A percentile compares a stretch with the other conserved stretches of the same genome.
These are phyloP conservation scores for Hoplostethus mediterraneus DNA, from an alignment of 2,797 vertebrate genomes.

Conservation along the genomic window DNA sequence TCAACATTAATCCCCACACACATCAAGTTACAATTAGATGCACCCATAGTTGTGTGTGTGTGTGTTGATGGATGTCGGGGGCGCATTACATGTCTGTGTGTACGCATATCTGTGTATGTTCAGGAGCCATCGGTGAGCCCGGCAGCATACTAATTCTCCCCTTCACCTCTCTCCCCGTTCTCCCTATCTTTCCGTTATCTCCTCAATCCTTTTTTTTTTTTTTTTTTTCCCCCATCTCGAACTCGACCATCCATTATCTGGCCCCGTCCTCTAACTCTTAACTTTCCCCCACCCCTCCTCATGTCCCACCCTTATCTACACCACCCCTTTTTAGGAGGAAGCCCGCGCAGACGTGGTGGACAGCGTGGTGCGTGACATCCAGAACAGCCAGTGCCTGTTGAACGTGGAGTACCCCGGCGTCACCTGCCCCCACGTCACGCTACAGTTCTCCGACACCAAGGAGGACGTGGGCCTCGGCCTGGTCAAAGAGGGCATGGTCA, in stretches of 20 bases:
- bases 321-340: constrained; percentile 85
- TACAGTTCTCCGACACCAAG: constrained; percentile 95
- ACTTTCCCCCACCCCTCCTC: not conserved
- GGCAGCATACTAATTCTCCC: constrained; percentile 38
- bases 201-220: not conserved
- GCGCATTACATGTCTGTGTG: not conserved
- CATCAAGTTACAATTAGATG: not conserved
- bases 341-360: constrained; percentile 94
- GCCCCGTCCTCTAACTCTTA: not conserved
- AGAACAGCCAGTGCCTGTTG: constrained; percentile 96
- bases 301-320: not conserved
- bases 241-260: too few relatives aligned
- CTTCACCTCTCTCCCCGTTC: constrained; percentile 16
- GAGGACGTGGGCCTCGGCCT: constrained; percentile 94
- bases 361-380: constrained; percentile 94
- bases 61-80: constrained; percentile 7
- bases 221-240: not conserved
- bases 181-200: constrained; percentile 4
- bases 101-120: constrained; percentile 2
- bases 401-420: constrained; percentile 92
- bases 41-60: constrained; percentile 1
- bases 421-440: constrained; percentile 90
- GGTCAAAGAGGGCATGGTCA: constrained; percentile 95
- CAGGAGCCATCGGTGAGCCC: constrained; percentile 4
- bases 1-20: not conserved